A percentile compares a stretch with the other conserved stretches of the same genome.
Evolutionary conservation across 1,140 invertebrate species (phyloP).

Genomic region (Achroia grisella): DNA sequence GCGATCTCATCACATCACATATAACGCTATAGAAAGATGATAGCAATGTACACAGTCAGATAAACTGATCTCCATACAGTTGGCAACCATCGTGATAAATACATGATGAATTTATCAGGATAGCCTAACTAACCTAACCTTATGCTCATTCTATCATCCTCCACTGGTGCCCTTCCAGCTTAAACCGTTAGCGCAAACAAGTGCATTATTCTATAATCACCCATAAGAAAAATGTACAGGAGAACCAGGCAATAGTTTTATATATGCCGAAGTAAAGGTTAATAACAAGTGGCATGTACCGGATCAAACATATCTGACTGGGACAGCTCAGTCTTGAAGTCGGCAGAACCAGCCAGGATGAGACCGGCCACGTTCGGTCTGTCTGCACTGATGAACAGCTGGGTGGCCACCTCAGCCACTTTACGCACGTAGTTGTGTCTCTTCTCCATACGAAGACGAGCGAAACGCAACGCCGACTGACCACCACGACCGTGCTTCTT

Average conservation of each 20-base stretch:
- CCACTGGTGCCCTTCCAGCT: too few species aligned
- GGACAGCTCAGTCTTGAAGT: conserved; percentile 99
- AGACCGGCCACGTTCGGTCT: conserved; percentile 98
- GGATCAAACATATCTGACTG: conserved; percentile 99
- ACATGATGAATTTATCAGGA: too few species aligned
- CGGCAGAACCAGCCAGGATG: conserved; percentile 98
- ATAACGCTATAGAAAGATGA: too few species aligned
- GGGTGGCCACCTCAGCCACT: conserved; percentile 98
- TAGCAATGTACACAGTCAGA: too few species aligned
- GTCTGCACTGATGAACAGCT: conserved; percentile 98
- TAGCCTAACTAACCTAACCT: too few species aligned
- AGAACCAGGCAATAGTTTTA: neutral
- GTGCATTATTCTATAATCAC: too few species aligned
- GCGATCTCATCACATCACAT: too few species aligned
- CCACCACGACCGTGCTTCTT: conserved; percentile 99
- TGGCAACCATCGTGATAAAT: too few species aligned
- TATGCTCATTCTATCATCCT: too few species aligned
- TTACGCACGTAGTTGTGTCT: conserved; percentile 99
- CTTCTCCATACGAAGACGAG: conserved; percentile 99
- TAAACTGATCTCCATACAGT: too few species aligned
- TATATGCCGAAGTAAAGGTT: conserved; percentile 4
- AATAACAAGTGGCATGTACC: conserved; percentile 66
- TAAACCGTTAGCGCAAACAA: too few species aligned
- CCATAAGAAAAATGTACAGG: too few species aligned
- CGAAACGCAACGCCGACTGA: conserved; percentile 99